phyloP scores from a whole-genome alignment of 92 coral and sea anemone genomes.

The Umimayanthus kanabou region DNA sequence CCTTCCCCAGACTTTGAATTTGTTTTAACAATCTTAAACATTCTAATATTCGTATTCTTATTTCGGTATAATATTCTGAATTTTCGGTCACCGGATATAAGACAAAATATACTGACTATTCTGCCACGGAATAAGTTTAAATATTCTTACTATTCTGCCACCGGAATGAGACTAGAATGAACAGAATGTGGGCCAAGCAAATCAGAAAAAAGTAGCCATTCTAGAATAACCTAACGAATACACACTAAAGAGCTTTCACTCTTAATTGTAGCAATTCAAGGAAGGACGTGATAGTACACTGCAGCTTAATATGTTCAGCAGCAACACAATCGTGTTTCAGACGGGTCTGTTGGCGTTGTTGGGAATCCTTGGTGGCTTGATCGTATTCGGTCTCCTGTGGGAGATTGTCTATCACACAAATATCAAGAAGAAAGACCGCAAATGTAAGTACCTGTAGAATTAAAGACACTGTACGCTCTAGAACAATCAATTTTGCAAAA shows the following conservation, averaged over 20 bases:
- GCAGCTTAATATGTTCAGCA: constrained; percentile 33
- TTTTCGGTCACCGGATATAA: no score
- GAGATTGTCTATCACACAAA: constrained; percentile 19
- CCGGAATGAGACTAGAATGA: no score
- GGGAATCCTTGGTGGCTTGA: constrained; percentile 6
- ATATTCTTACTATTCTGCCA: no score
- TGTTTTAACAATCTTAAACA: no score
- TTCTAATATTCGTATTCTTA: no score
- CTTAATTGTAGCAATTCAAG: constrained; percentile 19
- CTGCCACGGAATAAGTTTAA: no score
- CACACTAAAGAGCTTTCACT: not conserved
- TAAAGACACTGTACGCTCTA: not conserved
- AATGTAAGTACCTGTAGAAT: not conserved
- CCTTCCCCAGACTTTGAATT: no score
- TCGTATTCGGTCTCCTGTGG: not conserved
- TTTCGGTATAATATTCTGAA: no score
- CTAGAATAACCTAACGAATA: not conserved
- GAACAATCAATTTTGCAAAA: no score
- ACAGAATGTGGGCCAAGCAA: no score
- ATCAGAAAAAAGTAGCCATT: no score
- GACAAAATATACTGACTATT: no score
- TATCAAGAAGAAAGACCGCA: not conserved
- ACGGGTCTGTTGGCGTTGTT: not conserved
- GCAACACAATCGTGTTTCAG: constrained; percentile 15
- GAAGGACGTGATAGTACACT: constrained; percentile 26